Percentiles rank a stretch among this genome's conserved stretches.
Evolutionary conservation across 2,113 vertebrate species (phyloP).

Genomic region (Oncorhynchus clarkii): DNA sequence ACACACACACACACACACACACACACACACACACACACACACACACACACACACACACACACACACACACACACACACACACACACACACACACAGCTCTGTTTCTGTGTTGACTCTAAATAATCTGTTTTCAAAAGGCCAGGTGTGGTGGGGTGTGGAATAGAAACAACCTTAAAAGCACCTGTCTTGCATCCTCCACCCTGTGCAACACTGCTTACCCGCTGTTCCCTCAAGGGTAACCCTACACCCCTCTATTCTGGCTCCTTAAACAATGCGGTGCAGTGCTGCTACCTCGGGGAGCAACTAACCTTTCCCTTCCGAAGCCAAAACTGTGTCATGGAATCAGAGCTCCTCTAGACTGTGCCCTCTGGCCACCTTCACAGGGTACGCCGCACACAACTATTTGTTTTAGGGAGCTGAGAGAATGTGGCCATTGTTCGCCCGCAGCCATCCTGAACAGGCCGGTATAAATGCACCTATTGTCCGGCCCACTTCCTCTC

Average conservation of each 20-base stretch:
- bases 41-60: not conserved
- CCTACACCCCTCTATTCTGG: slow-evolving; percentile 45
- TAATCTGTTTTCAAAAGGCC: slow-evolving; percentile 44
- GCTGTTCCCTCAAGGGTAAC: not conserved
- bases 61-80: not conserved
- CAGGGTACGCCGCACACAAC: slow-evolving; percentile 62
- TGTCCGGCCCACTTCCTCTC: slow-evolving; percentile 44
- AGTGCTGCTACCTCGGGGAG: slow-evolving; percentile 37
- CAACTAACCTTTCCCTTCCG: slow-evolving; percentile 13
- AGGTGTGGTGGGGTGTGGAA: slow-evolving; percentile 40
- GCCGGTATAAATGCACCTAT: slow-evolving; percentile 74
- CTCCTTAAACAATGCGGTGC: slow-evolving; percentile 28
- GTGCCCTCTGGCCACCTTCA: slow-evolving; percentile 45
- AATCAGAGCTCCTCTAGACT: not conserved
- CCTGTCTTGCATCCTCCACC: slow-evolving; percentile 31
- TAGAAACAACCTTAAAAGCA: slow-evolving; percentile 41
- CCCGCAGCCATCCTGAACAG: slow-evolving; percentile 69
- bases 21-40: not conserved
- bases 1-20: slow-evolving; percentile 2
- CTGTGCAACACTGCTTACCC: slow-evolving; percentile 12
- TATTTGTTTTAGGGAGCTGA: slow-evolving; percentile 71
- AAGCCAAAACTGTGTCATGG: not conserved
- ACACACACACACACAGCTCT: slow-evolving; percentile 6
- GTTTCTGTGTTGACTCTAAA: not conserved
- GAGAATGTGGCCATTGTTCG: slow-evolving; percentile 80